These are phyloP conservation scores for Torymus aiolomorphi DNA, from an alignment of 2,888 invertebrate genomes.

Conservation along the genomic window DNA sequence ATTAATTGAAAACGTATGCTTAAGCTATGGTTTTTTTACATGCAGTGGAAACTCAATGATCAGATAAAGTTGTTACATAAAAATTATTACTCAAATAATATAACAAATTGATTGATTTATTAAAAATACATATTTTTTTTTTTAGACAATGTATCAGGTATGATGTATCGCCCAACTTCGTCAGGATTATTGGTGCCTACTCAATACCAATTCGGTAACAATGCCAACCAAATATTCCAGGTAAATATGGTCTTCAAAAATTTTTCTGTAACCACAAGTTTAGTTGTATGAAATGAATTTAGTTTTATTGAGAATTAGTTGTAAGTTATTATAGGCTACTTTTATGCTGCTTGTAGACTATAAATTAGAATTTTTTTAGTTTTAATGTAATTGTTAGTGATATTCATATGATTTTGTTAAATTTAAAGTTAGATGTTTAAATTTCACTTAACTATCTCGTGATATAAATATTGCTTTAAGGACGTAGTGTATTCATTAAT, in stretches of 20 bases:
- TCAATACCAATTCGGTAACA: conserved; percentile 79
- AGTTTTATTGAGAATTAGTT: background rate
- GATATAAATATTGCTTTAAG: no score
- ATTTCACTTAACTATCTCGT: no score
- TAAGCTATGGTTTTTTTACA: no score
- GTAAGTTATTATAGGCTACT: no score
- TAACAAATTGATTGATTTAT: background rate
- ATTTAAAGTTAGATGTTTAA: no score
- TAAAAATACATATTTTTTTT: conserved; percentile 41
- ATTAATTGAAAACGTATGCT: no score
- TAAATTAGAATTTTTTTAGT: background rate
- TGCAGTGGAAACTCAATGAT: no score
- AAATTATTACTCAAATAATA: no score
- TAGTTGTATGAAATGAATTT: background rate
- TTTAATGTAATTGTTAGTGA: no score
- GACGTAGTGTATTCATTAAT: no score
- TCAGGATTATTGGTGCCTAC: conserved; percentile 79
- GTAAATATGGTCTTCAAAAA: conserved; percentile 74
- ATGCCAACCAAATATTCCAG: conserved; percentile 80
- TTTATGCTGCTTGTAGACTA: background rate
- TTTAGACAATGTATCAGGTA: conserved; percentile 76
- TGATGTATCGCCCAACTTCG: conserved; percentile 83
- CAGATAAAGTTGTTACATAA: no score
- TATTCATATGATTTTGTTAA: no score
- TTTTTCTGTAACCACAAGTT: background rate